Conservation (phyloP, 2,113 vertebrate species). For the Plecotus auritus region DNA sequence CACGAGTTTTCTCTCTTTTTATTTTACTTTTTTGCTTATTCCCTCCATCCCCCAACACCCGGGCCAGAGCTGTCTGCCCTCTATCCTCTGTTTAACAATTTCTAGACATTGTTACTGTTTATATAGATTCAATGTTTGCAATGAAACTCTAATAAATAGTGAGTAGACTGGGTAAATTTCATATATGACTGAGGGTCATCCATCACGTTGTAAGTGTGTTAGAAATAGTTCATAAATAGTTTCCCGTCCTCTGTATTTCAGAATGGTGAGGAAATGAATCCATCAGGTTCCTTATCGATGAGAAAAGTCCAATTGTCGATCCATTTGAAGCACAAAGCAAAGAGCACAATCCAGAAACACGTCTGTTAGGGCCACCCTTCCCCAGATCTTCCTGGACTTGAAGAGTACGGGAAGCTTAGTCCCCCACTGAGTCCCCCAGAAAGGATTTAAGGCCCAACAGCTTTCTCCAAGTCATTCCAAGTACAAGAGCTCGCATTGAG, state of each 20-base stretch:
- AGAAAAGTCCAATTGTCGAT: neutral
- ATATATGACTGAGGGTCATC: neutral
- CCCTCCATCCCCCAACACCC: too few relatives aligned
- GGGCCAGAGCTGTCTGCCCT: too few relatives aligned
- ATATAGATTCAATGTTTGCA: neutral
- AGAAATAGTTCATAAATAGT: neutral
- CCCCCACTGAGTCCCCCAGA: constrained; percentile 43
- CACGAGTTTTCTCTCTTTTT: too few relatives aligned
- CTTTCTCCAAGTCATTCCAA: constrained; percentile 70
- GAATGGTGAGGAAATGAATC: constrained; percentile 5
- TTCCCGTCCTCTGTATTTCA: neutral
- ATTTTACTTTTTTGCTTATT: too few relatives aligned
- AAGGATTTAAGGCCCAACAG: constrained; percentile 48
- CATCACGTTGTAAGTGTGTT: neutral
- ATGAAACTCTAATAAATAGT: neutral
- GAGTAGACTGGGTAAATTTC: neutral
- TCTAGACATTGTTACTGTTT: neutral
- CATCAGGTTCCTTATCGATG: neutral
- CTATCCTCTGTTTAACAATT: neutral
- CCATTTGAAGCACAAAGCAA: neutral
- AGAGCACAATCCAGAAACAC: neutral
- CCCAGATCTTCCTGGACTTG: neutral
- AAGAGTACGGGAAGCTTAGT: constrained; percentile 49
- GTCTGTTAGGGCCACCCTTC: constrained; percentile 32
- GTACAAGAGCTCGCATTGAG: constrained; percentile 54